Base-by-base conservation (phyloP, 2,888 invertebrate species). In the Ditula angustiorana region DNA sequence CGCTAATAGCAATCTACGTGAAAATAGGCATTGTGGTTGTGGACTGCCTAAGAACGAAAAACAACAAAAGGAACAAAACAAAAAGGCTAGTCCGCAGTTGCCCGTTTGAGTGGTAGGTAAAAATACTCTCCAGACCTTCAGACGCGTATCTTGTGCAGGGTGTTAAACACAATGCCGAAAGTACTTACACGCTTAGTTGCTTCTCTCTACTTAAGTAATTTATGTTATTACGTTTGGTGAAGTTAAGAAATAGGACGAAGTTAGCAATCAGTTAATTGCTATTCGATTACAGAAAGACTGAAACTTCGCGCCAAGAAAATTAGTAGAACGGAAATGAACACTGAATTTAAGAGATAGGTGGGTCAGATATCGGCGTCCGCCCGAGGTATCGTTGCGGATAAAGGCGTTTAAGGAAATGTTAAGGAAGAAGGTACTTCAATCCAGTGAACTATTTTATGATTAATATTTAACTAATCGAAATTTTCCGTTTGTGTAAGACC, bases 401-500 rank as follows among this genome's bases (percentile, higher is more conserved):
- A 41, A 24, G n/a, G 19, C 24, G 2, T 26, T n/a, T n/a, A n/a
- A n/a, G n/a, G n/a, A n/a, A n/a, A n/a, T n/a, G n/a, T n/a, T n/a
- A n/a, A n/a, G n/a, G n/a, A n/a, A n/a, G n/a, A n/a, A n/a, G n/a
- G n/a, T n/a, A n/a, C n/a, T n/a, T n/a, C n/a, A n/a, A n/a, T n/a
- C n/a, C n/a, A n/a, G 13, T 37, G 23, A 55, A 37, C 37, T 35
- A 55, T 37, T 41, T 41, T 4, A 33, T 11, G 24, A n/a, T n/a
- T n/a, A n/a, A n/a, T n/a, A n/a, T n/a, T n/a, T 78, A 84, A 84
- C 81, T 76, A 84, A 75, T 71, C 73, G 76, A 75, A 80, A 85
- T 83, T 86, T 85, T 83, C 83, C 83, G 83, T 85, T 82, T 80
- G 80, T 75, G 72, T 74, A 76, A 75, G 71, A 77, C 77, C 76